Evolutionary conservation across 2,888 invertebrate species (phyloP), one percentile per base, ranked within the genome.

Genomic region (Chrysopilus asiliformis): DNA sequence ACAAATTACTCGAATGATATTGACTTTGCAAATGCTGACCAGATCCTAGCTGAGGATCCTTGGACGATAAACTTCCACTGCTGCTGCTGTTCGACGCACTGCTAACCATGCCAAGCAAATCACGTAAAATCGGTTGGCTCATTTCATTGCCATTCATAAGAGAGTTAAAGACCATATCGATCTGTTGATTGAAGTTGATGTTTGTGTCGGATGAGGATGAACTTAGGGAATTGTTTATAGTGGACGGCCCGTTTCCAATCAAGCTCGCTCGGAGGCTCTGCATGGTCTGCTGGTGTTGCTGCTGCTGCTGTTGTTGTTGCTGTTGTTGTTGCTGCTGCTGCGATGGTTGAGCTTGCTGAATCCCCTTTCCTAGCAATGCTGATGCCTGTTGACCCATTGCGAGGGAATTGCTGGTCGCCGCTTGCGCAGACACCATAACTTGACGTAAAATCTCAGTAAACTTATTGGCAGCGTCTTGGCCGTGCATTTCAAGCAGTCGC

Each of bases 391-490:
- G 38, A 42, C 19, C 40, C 16, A 4, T 16, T 44, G 47, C 38
- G 43, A 47, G 13, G 43, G 48, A 33, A 49, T 15, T 27, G 10
- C 34, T 32, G 48, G 19, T 48, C 49, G 24, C 39, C n/a, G n/a
- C n/a, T n/a, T n/a, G n/a, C n/a, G 46, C 12, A 33, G 46, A 18
- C 42, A 47, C 36, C 52, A 59, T 54, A 5, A 59, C 57, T 40
- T 64, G 61, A 7, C 58, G 52, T 22, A 66, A 43, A 41, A 65
- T 52, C 33, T 65, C 62, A 4, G 64, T 65, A 46, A 70, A 72
- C 50, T 70, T 70, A 43, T 67, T 68, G 2, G 72, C 72, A 3
- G 69, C 68, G 34, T 72, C 71, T 25, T 66, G 57, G 0, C 73
- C 73, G 34, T 67, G 64, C 2, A 64, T 64, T 39, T 70, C 69